Percentiles rank a stretch among this genome's conserved stretches.
These are phyloP conservation scores for Psittacara wagleri DNA, from an alignment of 2,113 vertebrate species.

Conservation along the genomic window DNA sequence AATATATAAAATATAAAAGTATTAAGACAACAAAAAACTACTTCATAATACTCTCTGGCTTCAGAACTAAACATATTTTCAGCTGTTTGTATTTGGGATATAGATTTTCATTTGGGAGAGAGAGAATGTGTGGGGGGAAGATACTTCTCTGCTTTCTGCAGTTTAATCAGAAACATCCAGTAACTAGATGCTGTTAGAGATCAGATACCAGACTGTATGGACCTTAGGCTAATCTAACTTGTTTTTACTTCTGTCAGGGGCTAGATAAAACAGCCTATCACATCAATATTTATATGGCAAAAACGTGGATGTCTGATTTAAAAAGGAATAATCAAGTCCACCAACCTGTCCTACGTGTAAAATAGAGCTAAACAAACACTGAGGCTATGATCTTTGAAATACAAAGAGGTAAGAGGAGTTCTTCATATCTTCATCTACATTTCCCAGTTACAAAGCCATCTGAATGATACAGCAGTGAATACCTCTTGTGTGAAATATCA, in stretches of 20 bases:
- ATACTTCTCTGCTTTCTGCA: neutral
- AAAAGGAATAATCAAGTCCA: slow-evolving; percentile 35
- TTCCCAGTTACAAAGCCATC: slow-evolving; percentile 73
- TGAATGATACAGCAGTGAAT: slow-evolving; percentile 71
- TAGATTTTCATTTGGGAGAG: neutral
- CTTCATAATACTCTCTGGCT: neutral
- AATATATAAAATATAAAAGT: neutral
- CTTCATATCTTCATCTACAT: slow-evolving; percentile 69
- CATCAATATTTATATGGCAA: slow-evolving; percentile 60
- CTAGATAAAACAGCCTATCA: slow-evolving; percentile 60
- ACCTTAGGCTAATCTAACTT: slow-evolving; percentile 44
- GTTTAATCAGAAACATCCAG: slow-evolving; percentile 24
- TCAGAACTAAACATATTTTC: neutral
- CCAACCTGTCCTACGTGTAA: slow-evolving; percentile 47
- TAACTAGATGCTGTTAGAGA: neutral
- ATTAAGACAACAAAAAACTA: neutral
- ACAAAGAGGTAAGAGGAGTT: slow-evolving; percentile 64
- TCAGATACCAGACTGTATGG: slow-evolving; percentile 11
- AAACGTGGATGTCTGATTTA: slow-evolving; percentile 48
- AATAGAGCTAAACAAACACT: slow-evolving; percentile 64
- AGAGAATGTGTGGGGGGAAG: neutral
- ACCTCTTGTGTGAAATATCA: slow-evolving; percentile 88
- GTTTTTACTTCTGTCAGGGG: slow-evolving; percentile 6
- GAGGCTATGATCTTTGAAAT: slow-evolving; percentile 68
- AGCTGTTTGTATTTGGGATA: neutral